phyloP scores from a whole-genome alignment of 2,113 vertebrate species.

The Alethe castanea region DNA sequence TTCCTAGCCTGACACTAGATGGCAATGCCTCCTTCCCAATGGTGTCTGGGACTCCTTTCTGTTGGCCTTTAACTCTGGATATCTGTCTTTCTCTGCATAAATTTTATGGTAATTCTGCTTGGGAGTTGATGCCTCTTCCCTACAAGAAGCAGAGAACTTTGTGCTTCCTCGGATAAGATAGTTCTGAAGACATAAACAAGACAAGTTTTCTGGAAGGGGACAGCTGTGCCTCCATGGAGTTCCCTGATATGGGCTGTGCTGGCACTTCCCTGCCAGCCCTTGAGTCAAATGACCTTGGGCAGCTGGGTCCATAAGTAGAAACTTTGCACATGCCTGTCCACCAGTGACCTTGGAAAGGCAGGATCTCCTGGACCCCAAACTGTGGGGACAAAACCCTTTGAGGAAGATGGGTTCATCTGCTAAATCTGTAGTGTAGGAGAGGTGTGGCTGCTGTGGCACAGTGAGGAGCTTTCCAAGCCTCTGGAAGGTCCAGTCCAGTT shows the following conservation, averaged over 20 bases:
- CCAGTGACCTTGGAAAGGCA: neutral
- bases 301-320: neutral
- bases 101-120: neutral
- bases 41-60: neutral
- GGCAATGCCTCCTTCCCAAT: conserved; percentile 2
- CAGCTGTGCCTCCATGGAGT: neutral
- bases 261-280: neutral
- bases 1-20: conserved; percentile 3
- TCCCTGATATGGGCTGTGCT: fast-evolving
- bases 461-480: neutral
- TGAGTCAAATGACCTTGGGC: neutral
- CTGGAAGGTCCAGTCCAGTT: neutral
- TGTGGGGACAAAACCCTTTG: fast-evolving
- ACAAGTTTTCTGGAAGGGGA: neutral
- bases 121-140: neutral
- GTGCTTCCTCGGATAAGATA: neutral
- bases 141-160: neutral
- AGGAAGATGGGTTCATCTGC: fast-evolving
- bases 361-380: neutral
- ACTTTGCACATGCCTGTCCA: neutral
- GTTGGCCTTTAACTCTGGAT: neutral
- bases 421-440: neutral
- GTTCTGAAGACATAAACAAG: neutral
- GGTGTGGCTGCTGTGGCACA: neutral
- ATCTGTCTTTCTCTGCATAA: neutral